phyloP scores from a whole-genome alignment of 2,888 invertebrate genomes.

The Pammene fasciana region DNA sequence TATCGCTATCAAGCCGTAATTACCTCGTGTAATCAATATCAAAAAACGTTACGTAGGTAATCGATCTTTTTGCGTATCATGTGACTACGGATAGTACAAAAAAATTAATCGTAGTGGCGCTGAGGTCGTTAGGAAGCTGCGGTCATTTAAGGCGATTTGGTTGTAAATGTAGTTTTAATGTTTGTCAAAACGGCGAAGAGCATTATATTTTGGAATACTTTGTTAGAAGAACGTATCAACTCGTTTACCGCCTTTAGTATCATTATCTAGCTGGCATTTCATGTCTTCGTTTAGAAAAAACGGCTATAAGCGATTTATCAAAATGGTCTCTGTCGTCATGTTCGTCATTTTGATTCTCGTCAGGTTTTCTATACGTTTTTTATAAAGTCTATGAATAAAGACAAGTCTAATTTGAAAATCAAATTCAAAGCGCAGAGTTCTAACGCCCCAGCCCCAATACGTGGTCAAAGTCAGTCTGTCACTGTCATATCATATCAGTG shows the following conservation, averaged over 20 bases:
- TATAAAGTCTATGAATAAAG: too few relatives aligned
- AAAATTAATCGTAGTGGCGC: constrained; percentile 18
- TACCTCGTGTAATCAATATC: constrained; percentile 26
- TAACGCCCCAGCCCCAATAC: constrained; percentile 5
- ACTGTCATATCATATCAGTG: background rate
- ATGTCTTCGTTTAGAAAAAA: too few relatives aligned
- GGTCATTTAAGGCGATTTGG: background rate
- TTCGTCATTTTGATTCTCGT: constrained; percentile 5
- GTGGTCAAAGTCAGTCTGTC: background rate
- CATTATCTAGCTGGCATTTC: too few relatives aligned
- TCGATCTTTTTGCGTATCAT: constrained; percentile 30
- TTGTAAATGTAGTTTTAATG: background rate
- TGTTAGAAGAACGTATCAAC: too few relatives aligned
- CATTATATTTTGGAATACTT: too few relatives aligned
- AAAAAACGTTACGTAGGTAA: constrained; percentile 32
- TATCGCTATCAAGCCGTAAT: constrained; percentile 37
- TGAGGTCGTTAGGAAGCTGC: constrained; percentile 15
- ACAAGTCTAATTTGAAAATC: too few relatives aligned
- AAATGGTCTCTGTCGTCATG: background rate
- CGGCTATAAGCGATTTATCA: background rate
- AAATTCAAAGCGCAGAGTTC: background rate
- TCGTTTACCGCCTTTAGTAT: too few relatives aligned
- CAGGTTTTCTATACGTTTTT: constrained; percentile 2
- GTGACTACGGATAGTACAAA: constrained; percentile 7
- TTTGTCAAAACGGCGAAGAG: background rate